Evolutionary conservation across 1,140 invertebrate genomes (phyloP), one percentile per base, ranked within the genome.

Genomic region (Bombus picipes): DNA sequence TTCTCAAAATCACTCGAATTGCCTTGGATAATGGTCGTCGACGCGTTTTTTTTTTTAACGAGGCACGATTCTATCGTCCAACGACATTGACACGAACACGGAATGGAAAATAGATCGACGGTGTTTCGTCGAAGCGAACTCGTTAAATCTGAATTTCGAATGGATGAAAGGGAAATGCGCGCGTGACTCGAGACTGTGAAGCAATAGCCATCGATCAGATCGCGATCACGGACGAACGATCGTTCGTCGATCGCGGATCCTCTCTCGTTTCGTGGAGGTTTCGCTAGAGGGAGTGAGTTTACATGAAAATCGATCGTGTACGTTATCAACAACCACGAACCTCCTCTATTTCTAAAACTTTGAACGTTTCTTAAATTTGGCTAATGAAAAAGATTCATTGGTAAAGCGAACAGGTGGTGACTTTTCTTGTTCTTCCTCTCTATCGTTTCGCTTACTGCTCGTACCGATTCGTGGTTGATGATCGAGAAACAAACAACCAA

Each of bases 401-500:
- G n/a, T 5, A 13, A 65, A n/a, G 2, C n/a, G 62, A 32, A 66
- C 28, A 2, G n/a, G 2, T 15, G n/a, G 2, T 15, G 8, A 15
- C 5, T 8, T 34, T 34, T 34, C n/a, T 66, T 0, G 1, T 66
- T 66, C n/a, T 34, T 34, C 37, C 13, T 41, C 10, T 22, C 8
- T 53, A 1, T 39, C 12, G 32, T 28, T 43, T 39, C 0, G 8
- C 0, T 71, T 13, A 1, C 0, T 2, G 5, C 0, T 18, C 28
- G n/a, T 53, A 53, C 1, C 3, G 28, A 81, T 81, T 86, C 86
- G 88, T 90, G 89, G 88, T 76, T 73, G 70, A 83, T 86, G 88
- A 90, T 71, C 41, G 84, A 81, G 22, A 76, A 85, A 74, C n/a
- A 84, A 75, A 74, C 85, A 82, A 86, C 92, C 34, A 94, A 93